A percentile compares a stretch with the other conserved stretches of the same genome.
These are phyloP conservation scores for Cavia aperea DNA, from an alignment of 2,113 vertebrate species.

Conservation along the genomic window DNA sequence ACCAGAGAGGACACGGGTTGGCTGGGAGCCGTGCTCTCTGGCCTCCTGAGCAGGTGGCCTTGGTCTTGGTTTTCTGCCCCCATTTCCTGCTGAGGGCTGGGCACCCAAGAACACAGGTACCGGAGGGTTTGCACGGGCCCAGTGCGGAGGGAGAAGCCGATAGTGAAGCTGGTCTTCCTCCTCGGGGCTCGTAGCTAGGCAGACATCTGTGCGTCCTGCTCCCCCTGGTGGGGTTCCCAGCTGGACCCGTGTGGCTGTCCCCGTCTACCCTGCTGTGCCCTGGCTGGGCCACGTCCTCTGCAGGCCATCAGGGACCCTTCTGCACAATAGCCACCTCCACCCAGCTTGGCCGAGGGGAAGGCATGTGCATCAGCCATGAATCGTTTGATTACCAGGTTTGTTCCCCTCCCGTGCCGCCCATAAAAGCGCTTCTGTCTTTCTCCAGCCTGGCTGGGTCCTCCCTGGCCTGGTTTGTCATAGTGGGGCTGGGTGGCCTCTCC, in stretches of 20 bases:
- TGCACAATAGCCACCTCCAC: background rate
- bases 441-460: background rate
- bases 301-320: background rate
- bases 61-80: background rate
- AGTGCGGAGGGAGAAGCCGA: no score
- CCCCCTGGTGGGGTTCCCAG: background rate
- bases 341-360: background rate
- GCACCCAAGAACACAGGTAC: background rate
- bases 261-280: rapidly evolving
- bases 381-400: background rate
- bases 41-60: no score
- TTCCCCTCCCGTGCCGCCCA: background rate
- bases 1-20: rapidly evolving
- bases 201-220: no score
- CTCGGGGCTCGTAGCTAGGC: background rate
- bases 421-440: slow-evolving; percentile 7
- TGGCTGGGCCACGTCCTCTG: rapidly evolving
- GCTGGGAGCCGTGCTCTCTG: background rate
- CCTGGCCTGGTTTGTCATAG: background rate
- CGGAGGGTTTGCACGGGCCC: background rate
- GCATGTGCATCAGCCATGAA: rapidly evolving
- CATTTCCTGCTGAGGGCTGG: background rate
- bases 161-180: background rate
- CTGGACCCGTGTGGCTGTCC: background rate
- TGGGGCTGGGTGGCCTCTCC: background rate